Percentiles rank a stretch among this genome's conserved stretches.
phyloP scores from a whole-genome alignment of 2,797 vertebrate genomes.

The Myotis daubentonii region DNA sequence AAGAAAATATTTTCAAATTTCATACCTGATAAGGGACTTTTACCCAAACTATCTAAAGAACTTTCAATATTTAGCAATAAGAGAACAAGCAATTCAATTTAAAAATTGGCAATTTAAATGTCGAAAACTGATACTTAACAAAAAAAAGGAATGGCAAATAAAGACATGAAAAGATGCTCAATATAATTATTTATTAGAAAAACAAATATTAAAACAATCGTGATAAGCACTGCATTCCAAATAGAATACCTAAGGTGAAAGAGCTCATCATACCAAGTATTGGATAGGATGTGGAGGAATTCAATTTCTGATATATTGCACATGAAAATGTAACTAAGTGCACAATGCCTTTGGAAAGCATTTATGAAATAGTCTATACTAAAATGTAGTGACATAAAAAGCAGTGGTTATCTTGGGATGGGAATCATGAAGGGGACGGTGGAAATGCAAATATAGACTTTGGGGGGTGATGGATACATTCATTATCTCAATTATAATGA shows the following conservation, averaged over 20 bases:
- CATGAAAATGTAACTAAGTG: not conserved
- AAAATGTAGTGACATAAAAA: not conserved
- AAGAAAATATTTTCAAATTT: not conserved
- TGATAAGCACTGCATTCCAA: not conserved
- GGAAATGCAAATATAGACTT: not conserved
- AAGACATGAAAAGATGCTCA: not conserved
- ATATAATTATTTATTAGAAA: not conserved
- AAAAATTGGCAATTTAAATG: not conserved
- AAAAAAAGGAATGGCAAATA: not conserved
- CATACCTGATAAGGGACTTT: not conserved
- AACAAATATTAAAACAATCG: not conserved
- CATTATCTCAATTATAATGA: not conserved
- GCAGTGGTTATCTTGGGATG: not conserved
- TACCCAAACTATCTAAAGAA: not conserved
- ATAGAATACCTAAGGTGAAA: not conserved
- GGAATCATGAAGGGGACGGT: fast-evolving
- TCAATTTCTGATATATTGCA: not conserved
- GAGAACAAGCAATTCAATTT: not conserved
- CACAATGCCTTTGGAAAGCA: not conserved
- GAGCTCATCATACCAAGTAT: not conserved
- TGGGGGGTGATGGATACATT: not conserved
- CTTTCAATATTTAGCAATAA: not conserved
- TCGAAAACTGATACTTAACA: not conserved
- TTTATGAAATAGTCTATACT: not conserved
- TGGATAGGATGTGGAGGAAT: not conserved